Evolutionary conservation across 2,113 vertebrate genomes (phyloP).

Genomic region (Labeo catla): DNA sequence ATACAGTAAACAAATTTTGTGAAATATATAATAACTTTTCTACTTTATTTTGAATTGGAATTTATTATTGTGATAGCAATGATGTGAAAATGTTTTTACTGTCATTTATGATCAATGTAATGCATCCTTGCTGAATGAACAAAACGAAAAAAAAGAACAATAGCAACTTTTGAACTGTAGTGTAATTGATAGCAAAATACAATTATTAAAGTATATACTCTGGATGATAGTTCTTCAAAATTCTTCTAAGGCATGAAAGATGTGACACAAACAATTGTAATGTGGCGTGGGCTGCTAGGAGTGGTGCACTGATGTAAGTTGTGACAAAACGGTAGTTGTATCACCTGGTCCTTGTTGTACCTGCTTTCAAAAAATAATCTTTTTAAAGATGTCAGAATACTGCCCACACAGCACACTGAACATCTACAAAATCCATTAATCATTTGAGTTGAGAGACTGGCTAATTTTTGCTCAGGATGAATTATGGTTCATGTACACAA

Average conservation of each 20-base stretch:
- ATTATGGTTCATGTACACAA: background rate
- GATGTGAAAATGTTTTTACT: background rate
- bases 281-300: background rate
- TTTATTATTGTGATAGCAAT: background rate
- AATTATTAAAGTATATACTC: background rate
- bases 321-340: background rate
- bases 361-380: slow-evolving; percentile 44
- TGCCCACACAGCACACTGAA: background rate
- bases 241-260: background rate
- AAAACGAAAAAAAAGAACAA: too few relatives aligned
- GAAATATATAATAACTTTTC: too few relatives aligned
- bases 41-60: background rate
- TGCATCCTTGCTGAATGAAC: background rate
- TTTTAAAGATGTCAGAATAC: slow-evolving; percentile 20
- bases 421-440: background rate
- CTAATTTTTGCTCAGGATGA: background rate
- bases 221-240: background rate
- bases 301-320: background rate
- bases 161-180: background rate
- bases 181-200: background rate
- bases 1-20: too few relatives aligned
- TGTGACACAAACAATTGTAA: background rate
- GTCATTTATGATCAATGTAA: background rate
- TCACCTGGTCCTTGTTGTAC: slow-evolving; percentile 3
- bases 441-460: background rate